These are phyloP conservation scores for Lophotis ruficrista DNA, from an alignment of 2,113 vertebrate species.

Conservation along the genomic window DNA sequence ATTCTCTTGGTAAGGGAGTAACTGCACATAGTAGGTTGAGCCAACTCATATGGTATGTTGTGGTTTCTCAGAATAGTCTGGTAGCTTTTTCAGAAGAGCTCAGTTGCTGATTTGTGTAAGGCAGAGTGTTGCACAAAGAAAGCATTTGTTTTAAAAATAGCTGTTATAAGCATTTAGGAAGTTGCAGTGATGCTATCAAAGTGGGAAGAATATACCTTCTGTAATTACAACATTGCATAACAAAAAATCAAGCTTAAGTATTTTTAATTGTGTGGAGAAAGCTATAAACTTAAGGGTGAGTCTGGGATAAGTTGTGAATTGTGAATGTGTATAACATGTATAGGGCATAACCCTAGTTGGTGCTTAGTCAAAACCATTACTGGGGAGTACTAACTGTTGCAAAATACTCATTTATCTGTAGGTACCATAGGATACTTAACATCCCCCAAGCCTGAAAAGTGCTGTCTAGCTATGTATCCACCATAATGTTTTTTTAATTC, in stretches of 20 bases:
- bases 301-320: not conserved
- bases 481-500: not conserved
- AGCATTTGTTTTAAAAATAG: not conserved
- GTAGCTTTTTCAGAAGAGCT: not conserved
- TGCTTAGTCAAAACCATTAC: not conserved
- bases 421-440: not conserved
- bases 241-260: not conserved
- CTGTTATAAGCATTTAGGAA: not conserved
- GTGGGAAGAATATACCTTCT: not conserved
- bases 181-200: not conserved
- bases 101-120: not conserved
- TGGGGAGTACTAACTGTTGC: not conserved
- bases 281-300: not conserved
- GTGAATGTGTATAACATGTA: not conserved
- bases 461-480: not conserved
- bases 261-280: not conserved
- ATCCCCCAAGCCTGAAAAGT: rapidly evolving
- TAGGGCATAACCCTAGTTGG: not conserved
- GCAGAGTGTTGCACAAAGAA: not conserved
- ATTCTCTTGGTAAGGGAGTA: not conserved
- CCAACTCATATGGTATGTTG: not conserved
- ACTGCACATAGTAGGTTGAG: conserved; percentile 17
- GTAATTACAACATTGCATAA: not conserved
- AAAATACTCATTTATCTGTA: not conserved
- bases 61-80: not conserved